Percentiles rank a stretch among this genome's conserved stretches.
These are phyloP conservation scores for Tangara arthus DNA, from an alignment of 2,797 vertebrate genomes.

Conservation along the genomic window DNA sequence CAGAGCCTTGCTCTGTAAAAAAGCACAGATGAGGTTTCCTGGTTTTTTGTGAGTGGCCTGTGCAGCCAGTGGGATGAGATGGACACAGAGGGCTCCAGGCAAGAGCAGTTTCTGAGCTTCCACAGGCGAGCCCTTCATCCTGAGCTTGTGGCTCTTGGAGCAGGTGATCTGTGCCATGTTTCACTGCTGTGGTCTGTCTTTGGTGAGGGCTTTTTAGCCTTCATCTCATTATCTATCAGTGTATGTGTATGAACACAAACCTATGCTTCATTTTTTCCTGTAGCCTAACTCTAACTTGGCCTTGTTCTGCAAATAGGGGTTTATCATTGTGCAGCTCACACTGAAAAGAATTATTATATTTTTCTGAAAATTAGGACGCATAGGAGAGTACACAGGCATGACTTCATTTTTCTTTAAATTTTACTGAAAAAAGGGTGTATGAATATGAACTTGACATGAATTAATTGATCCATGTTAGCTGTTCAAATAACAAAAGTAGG, in stretches of 20 bases:
- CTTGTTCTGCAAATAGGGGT: background rate
- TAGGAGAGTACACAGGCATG: background rate
- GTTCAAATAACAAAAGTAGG: background rate
- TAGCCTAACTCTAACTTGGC: background rate
- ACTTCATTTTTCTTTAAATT: background rate
- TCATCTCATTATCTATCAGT: background rate
- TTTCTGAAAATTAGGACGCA: background rate
- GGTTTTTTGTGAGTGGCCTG: background rate
- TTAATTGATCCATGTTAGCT: background rate
- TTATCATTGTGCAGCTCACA: background rate
- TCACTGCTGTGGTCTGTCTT: no score
- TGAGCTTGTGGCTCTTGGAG: background rate
- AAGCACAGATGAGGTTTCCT: background rate
- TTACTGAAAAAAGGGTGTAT: background rate
- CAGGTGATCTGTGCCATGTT: no score
- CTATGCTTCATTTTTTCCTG: background rate
- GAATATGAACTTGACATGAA: background rate
- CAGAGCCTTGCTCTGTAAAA: background rate
- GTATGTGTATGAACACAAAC: background rate
- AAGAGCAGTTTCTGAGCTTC: background rate
- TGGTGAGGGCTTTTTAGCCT: background rate
- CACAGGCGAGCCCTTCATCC: no score
- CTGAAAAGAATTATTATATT: background rate
- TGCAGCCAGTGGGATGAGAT: background rate
- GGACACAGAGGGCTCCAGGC: background rate